phyloP scores from a whole-genome alignment of 2,888 invertebrate genomes.

The Campaea margaritaria region DNA sequence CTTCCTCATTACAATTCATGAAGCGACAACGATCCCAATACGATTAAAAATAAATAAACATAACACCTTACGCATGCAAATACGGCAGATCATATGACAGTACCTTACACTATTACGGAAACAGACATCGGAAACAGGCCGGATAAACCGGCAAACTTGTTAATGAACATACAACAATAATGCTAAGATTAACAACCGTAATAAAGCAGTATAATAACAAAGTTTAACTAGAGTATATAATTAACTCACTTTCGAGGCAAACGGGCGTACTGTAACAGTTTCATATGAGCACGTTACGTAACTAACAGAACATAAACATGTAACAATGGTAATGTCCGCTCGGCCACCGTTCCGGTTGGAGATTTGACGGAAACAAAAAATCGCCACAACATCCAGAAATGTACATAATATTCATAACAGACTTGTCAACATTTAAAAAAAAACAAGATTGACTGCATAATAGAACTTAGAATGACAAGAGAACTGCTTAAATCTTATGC shows the following conservation, averaged over 20 bases:
- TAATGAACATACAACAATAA: slow-evolving; percentile 8
- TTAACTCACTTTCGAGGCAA: slow-evolving; percentile 77
- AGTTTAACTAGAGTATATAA: slow-evolving; percentile 51
- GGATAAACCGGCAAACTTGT: slow-evolving; percentile 7
- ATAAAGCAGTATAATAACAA: slow-evolving; percentile 40
- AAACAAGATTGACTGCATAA: slow-evolving; percentile 20
- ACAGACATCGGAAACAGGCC: slow-evolving; percentile 10
- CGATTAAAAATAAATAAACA: slow-evolving; percentile 32
- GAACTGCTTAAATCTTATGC: background rate
- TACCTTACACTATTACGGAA: slow-evolving; percentile 4
- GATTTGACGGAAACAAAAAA: slow-evolving; percentile 54
- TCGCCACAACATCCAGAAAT: slow-evolving; percentile 25
- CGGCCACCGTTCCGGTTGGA: slow-evolving; percentile 53
- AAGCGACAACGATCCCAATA: slow-evolving; percentile 13
- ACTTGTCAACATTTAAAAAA: slow-evolving; percentile 27
- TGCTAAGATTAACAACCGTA: slow-evolving; percentile 42
- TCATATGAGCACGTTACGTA: slow-evolving; percentile 57
- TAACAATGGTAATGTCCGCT: slow-evolving; percentile 55
- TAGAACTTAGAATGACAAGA: slow-evolving; percentile 10
- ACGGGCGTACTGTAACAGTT: slow-evolving; percentile 66
- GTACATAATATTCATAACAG: slow-evolving; percentile 23
- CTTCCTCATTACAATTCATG: slow-evolving; percentile 32
- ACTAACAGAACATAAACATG: slow-evolving; percentile 45
- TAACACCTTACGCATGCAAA: slow-evolving; percentile 14
- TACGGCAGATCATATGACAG: slow-evolving; percentile 2